Percentiles rank a stretch among this genome's conserved stretches.
These are phyloP conservation scores for Pollenia amentaria DNA, from an alignment of 2,888 invertebrate genomes.

Conservation along the genomic window DNA sequence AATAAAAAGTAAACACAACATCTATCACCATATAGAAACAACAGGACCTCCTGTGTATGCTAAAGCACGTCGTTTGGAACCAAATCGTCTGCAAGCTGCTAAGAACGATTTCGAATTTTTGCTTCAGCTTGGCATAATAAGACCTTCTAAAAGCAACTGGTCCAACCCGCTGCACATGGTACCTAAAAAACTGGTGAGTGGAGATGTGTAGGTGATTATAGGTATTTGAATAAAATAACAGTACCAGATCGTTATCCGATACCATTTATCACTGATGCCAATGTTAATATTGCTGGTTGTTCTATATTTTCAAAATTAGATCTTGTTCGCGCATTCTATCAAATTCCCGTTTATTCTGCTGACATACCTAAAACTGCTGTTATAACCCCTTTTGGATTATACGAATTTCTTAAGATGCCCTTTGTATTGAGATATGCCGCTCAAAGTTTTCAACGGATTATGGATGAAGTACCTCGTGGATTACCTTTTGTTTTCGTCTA, in stretches of 20 bases:
- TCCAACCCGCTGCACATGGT: no score
- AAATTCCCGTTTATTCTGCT: not conserved
- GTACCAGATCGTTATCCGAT: slow-evolving; percentile 8
- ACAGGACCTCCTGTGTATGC: no score
- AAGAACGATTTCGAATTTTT: slow-evolving; percentile 14
- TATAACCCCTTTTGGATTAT: not conserved
- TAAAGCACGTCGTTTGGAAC: no score
- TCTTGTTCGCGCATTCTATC: not conserved
- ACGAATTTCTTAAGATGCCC: slow-evolving; percentile 19
- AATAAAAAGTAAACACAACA: no score
- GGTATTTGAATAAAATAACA: no score
- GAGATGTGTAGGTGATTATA: not conserved
- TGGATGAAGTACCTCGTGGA: not conserved
- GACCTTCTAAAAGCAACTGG: not conserved
- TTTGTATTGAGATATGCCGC: not conserved
- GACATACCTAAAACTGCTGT: not conserved
- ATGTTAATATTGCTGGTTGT: slow-evolving; percentile 28
- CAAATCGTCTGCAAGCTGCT: not conserved
- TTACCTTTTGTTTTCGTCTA: slow-evolving; percentile 27
- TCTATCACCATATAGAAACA: no score
- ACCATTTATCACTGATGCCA: slow-evolving; percentile 20
- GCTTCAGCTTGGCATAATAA: not conserved
- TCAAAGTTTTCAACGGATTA: not conserved
- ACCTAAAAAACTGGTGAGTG: no score
- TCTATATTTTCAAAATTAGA: slow-evolving; percentile 4